Conservation (phyloP, 2,888 invertebrate genomes). For the Epirrhoe alternata region DNA sequence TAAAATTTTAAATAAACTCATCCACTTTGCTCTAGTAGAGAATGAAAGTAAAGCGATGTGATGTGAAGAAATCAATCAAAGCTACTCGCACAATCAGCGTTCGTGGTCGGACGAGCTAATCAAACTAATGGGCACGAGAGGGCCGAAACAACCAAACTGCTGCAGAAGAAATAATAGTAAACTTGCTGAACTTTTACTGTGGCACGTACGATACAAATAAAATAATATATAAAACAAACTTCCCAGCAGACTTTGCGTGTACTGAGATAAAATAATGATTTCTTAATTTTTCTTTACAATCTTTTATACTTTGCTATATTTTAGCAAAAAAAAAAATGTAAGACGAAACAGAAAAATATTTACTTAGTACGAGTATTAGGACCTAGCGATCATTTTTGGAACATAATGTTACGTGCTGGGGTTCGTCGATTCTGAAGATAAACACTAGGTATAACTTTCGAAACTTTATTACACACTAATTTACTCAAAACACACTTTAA, state of each 20-base stretch:
- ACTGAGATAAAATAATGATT: not conserved
- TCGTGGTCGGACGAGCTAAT: constrained; percentile 79
- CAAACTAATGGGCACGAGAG: constrained; percentile 75
- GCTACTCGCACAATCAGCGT: constrained; percentile 74
- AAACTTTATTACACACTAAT: no score
- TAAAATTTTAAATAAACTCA: not conserved
- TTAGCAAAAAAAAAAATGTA: no score
- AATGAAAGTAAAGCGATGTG: constrained; percentile 48
- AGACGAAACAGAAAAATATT: no score
- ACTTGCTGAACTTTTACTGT: constrained; percentile 16
- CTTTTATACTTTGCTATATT: no score
- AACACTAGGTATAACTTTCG: no score
- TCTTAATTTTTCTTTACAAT: no score
- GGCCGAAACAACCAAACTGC: constrained; percentile 41
- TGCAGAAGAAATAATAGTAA: constrained; percentile 23
- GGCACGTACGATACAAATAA: constrained; percentile 1
- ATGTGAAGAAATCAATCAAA: constrained; percentile 80
- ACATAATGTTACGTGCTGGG: no score
- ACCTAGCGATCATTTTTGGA: no score
- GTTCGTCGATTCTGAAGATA: no score
- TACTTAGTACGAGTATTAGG: no score
- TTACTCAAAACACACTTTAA: no score
- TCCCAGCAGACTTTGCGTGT: not conserved
- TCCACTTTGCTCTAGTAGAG: not conserved
- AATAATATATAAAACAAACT: not conserved